A percentile compares a stretch with the other conserved stretches of the same genome.
Evolutionary conservation across 2,113 vertebrate genomes (phyloP).

Genomic region (Campylomormyrus numenius): DNA sequence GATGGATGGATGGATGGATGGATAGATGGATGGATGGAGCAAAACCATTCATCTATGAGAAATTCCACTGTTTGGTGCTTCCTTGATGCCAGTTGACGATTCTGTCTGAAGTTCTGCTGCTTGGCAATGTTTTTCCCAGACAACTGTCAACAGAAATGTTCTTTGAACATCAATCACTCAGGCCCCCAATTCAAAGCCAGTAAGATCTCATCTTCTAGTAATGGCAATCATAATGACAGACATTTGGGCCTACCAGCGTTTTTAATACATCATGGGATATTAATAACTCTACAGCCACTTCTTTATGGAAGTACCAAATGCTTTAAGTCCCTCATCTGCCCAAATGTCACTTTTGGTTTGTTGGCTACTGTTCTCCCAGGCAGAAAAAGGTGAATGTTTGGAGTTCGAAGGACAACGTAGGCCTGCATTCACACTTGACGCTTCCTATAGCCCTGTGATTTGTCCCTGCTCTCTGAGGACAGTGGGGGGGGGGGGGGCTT

Average conservation of each 20-base stretch:
- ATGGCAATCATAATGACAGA: neutral
- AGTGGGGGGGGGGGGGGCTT: conserved; percentile 11
- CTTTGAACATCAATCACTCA: neutral
- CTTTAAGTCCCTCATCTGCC: neutral
- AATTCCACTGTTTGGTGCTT: neutral
- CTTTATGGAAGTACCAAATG: neutral
- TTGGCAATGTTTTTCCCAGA: neutral
- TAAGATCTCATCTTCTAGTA: neutral
- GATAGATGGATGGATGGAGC: neutral
- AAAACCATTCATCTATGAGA: neutral
- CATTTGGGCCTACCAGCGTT: neutral
- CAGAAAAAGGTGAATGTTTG: conserved; percentile 32
- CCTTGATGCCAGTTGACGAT: neutral
- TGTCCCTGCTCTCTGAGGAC: conserved; percentile 33
- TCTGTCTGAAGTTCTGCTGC: neutral
- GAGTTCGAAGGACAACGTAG: conserved; percentile 21
- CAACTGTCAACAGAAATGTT: neutral
- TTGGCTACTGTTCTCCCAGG: conserved; percentile 4
- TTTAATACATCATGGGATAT: neutral
- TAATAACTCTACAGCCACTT: neutral
- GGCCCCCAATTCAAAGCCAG: neutral
- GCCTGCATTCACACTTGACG: conserved; percentile 21
- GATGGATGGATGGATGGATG: neutral
- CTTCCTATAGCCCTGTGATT: conserved; percentile 40
- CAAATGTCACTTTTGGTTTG: neutral